Base-by-base conservation (phyloP, 2,888 invertebrate species). In the Clusia tigrina region DNA sequence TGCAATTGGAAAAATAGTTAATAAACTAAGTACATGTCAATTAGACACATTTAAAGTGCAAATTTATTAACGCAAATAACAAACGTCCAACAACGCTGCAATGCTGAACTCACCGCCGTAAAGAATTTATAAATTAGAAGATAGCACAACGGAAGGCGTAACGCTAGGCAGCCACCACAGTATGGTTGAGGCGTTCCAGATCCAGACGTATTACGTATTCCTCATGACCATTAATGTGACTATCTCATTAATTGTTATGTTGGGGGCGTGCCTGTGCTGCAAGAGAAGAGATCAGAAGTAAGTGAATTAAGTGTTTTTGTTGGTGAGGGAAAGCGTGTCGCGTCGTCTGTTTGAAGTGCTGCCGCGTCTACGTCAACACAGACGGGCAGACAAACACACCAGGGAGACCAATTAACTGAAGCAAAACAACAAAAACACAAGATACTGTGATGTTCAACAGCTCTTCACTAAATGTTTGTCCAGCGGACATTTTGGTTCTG, bases 211-310 rank as follows among this genome's bases (percentile, higher is more conserved):
- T 24, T 78, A 74, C 66, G 72, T 74, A 58, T 67, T 81, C 42
- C 75, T 83, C 67, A 74, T 83, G 73, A 80, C 83, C 58, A 71
- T 81, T 52, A 81, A 80, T 74, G 66, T 83, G 60, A 78, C 81
- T 53, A 60, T 83, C 55, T 74, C 82, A 32, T 81, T 87, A 54
- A 82, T 87, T 61, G 85, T 86, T 63, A 84, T 86, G 75, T 84
- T 91, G 69, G 87, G 89, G 66, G 87, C 88, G 71, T 92, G 91
- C 82, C 88, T 91, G 69, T 91, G 91, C 80, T 91, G 91, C 83
- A 89, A 89, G 76, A 90, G 89, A 75, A 89, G 88, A 74, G 87
- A 89, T 77, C 90, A 89, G 79, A 92, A 91, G 91, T 91, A 86
- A 89, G 83, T 82, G 42, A 22, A 25, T 32, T 59, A 9, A 15